Evolutionary conservation across 2,113 vertebrate genomes (phyloP), one percentile per base, ranked within the genome.

Genomic region (Oenanthe melanoleuca): DNA sequence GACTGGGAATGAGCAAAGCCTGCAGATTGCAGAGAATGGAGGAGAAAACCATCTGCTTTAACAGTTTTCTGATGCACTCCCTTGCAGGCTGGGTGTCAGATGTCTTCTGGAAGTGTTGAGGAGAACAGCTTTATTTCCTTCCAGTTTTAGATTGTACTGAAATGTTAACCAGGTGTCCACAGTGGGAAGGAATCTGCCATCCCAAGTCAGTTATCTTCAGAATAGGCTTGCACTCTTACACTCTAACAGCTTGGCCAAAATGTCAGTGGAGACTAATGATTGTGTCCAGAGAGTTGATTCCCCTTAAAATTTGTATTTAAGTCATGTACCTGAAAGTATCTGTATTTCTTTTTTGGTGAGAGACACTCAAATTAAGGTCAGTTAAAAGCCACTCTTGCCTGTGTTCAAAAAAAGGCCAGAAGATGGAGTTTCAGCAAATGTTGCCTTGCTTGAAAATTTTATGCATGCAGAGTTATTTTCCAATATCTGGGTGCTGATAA

Each of bases 1-100:
- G 61, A 63, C 94, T 95, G 94, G 57, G 65, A 96, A 96, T 89
- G 94, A 95, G 91, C 91, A 93, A 91, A 79, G 31, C 19, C 40
- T 79, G 77, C 1, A 0, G 64, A 81, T 53, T 42, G 38, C 80
- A 86, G 65, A 79, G 69, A 83, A 77, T 24, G 14, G 40, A 89
- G 73, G 20, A 91, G 61, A 75, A 93, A 93, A 56, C 75, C 77
- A 50, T 92, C 89, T 93, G 80, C 6, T 70, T 86, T 61, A 83
- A 28, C 88, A 80, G 59, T 88, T 82, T 75, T 38, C 45, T 86
- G 59, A 19, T 80, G 50, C 55, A 47, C 52, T 57, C 14, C 6
- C 31, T 70, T 71, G 38, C 34, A 84, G n/a, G 29, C 47, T 90
- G 61, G 0, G 0, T 77, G 59, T 77, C 38, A 84, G 37, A 72